Conservation (phyloP, 2,797 vertebrate species). For the Helarctos malayanus region DNA sequence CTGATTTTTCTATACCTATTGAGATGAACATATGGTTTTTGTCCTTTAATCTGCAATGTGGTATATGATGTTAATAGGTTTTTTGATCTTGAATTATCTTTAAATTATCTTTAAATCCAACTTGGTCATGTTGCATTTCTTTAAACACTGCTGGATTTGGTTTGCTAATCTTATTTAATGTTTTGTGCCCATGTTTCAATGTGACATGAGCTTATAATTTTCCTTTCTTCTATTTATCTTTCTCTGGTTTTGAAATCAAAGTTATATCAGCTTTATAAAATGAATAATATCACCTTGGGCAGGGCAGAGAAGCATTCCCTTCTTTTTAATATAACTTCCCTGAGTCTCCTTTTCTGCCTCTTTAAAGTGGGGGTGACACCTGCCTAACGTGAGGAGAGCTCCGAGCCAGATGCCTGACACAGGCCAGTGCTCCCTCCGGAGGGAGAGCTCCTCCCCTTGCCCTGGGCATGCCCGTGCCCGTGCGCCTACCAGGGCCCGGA, state of each 20-base stretch:
- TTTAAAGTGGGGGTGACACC: not conserved
- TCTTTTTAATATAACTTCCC: not conserved
- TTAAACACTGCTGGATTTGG: not conserved
- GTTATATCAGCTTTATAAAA: not conserved
- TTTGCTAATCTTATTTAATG: not conserved
- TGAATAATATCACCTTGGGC: not conserved
- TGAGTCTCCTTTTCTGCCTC: not conserved
- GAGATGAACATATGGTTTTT: not conserved
- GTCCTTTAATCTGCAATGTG: not conserved
- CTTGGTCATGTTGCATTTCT: not conserved
- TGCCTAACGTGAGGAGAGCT: not conserved
- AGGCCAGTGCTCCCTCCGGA: rapidly evolving
- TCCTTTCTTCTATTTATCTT: not conserved
- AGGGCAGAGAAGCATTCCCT: not conserved
- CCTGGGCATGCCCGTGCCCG: rapidly evolving
- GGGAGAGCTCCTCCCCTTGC: not conserved
- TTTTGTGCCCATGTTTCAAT: not conserved
- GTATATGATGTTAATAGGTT: not conserved
- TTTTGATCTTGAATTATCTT: not conserved
- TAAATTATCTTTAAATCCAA: not conserved
- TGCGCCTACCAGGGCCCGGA: slow-evolving; percentile 93
- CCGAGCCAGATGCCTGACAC: no score
- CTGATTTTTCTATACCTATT: not conserved
- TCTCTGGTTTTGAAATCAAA: not conserved
- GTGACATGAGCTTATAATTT: not conserved